Base-by-base conservation (phyloP, 2,888 invertebrate genomes). In the Podabrus alpinus region DNA sequence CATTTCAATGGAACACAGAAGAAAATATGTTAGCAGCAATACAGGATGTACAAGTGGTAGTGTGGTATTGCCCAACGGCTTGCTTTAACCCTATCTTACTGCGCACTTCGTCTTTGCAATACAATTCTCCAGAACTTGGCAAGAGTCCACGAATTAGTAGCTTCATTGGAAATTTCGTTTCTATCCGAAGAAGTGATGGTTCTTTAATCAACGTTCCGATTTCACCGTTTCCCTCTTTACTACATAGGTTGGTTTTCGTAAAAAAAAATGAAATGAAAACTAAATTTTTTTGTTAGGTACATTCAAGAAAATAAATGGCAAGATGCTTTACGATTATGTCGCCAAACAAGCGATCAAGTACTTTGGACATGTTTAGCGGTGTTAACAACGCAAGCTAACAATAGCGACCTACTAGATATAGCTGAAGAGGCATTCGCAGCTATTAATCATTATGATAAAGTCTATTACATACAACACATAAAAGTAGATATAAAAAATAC, bases 371-470 rank as follows among this genome's bases (percentile, higher is more conserved):
- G 96, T 79, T 89, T 99, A 80, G 99, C 98, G 0, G 96, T 97
- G 0, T 90, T 98, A 86, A 94, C 99, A 1, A 95, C 95, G 73
- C 94, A 95, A 79, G 92, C 94, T 77, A 94, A 94, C 85, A 94
- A 94, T 85, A 83, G 83, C 73, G 83, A 84, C 69, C 95, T 98
- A 82, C 87, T 97, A 71, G 92, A 94, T 74, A 94, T 97, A 7
- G 97, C 98, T 15, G 98, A 99, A 88, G 95, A 98, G 84, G 97
- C 98, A 0, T 99, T 97, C 86, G 95, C 97, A 9, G 94, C 95
- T 10, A 93, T 97, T n/a, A 90, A 93, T 81, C 93, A 95, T 87
- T 93, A 91, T 74, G 94, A 96, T 82, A 96, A 96, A 91, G 96
- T 97, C 1, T 92, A 92, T 82, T 96, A 95, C 83, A 92, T 96